Conservation (phyloP, 2,113 vertebrate genomes). For the Ornithorhynchus anatinus region DNA sequence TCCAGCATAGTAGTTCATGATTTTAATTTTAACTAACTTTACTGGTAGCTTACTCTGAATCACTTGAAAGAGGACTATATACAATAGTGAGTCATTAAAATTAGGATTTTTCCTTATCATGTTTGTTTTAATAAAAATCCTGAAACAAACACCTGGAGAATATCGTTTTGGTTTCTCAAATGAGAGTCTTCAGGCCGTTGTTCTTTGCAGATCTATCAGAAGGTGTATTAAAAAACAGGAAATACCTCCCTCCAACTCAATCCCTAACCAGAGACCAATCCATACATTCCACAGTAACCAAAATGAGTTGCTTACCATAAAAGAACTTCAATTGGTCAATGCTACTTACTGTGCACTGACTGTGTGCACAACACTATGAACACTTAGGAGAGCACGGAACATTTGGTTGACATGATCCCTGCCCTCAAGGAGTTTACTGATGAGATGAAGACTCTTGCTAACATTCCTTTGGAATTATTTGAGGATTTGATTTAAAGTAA, state of each 20-base stretch:
- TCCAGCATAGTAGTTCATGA: slow-evolving; percentile 1
- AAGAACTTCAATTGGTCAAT: no score
- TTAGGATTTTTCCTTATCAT: neutral
- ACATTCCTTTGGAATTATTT: no score
- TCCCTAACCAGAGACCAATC: neutral
- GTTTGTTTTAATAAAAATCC: slow-evolving; percentile 37
- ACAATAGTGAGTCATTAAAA: slow-evolving; percentile 26
- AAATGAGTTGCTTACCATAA: no score
- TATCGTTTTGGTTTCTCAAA: neutral
- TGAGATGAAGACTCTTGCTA: no score
- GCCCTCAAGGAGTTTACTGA: no score
- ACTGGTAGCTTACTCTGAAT: slow-evolving; percentile 64
- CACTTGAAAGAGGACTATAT: slow-evolving; percentile 36
- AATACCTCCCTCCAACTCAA: no score
- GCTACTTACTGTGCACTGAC: no score
- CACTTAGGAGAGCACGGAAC: no score
- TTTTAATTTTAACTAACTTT: slow-evolving; percentile 63
- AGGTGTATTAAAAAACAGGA: neutral
- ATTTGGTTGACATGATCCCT: no score
- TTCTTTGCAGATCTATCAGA: neutral
- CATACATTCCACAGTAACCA: rapidly evolving
- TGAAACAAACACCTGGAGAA: slow-evolving; percentile 14
- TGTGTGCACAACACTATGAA: no score
- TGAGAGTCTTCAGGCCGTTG: neutral
- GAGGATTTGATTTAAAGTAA: no score